Evolutionary conservation across 2,797 vertebrate genomes (phyloP), one percentile per base, ranked within the genome.

Genomic region (Potorous gilbertii): DNA sequence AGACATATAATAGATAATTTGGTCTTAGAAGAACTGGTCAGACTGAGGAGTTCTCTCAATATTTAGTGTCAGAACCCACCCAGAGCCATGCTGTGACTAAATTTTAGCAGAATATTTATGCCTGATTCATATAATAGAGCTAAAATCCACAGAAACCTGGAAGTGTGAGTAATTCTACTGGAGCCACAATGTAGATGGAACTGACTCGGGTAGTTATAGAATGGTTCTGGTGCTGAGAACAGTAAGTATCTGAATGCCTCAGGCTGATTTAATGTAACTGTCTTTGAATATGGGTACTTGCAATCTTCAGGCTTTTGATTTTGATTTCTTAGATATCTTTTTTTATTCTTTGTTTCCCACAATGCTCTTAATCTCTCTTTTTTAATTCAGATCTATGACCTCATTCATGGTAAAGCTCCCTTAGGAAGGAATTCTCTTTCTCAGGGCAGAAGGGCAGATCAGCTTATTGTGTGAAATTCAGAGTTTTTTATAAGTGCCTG

Each of bases 1-100:
- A 29, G 12, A 2, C 3, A 3, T 28, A n/a, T 0, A 31, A 6
- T 40, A 90, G 54, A 34, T 34, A 14, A 11, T 3, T 0, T 3
- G 3, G 10, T 52, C 5, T 16, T 24, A 18, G 34, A 54, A 92
- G 0, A 31, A 55, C 52, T 0, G 5, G 90, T 14, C 14, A 34
- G 27, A 18, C 21, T 21, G 40, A 81, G 0, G 8, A 40, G 1
- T 6, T 8, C n/a, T 40, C 62, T 40, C 40, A 74, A 74, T 74
- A n/a, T 74, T 74, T 59, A 59, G 31, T 74, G 62, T 74, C 18
- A 74, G 62, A n/a, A 74, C 34, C 8, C 34, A n/a, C 14, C 16
- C 16, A 40, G 34, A 74, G 34, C 14, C 34, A 74, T 74, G 62
- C 34, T 74, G 6, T 40, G 34, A 74, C n/a, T n/a, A 74, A 74